Conservation (phyloP, 2,888 invertebrate genomes). For the Phasia obesa region DNA sequence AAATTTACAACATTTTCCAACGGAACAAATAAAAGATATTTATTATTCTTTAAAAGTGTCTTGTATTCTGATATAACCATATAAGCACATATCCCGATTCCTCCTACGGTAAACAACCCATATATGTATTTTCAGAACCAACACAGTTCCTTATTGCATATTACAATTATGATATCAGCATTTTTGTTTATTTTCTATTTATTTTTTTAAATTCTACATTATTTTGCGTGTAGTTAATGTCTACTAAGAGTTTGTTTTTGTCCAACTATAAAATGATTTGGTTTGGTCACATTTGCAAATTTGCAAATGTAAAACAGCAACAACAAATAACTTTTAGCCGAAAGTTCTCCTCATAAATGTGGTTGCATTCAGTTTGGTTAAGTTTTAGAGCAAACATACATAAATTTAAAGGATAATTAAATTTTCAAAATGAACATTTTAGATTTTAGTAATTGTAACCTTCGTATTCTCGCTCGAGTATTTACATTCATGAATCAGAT, state of each 20-base stretch:
- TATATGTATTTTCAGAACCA: no score
- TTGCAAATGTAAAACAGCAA: conserved; percentile 44
- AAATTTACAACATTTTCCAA: no score
- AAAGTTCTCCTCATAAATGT: conserved; percentile 58
- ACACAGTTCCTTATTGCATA: no score
- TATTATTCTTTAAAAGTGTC: no score
- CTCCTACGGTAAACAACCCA: no score
- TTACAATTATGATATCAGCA: no score
- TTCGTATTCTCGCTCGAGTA: conserved; percentile 34
- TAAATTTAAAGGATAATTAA: conserved; percentile 80
- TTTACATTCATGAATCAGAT: conserved; percentile 51
- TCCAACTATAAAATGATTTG: conserved; percentile 15
- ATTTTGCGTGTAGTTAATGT: conserved; percentile 12
- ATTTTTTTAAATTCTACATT: background rate
- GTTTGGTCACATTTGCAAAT: conserved; percentile 66
- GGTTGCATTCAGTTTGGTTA: conserved; percentile 48
- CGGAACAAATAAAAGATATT: no score
- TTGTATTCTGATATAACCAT: no score
- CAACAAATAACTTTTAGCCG: conserved; percentile 53
- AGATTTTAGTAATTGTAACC: conserved; percentile 43
- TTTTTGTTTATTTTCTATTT: background rate
- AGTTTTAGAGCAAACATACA: conserved; percentile 69
- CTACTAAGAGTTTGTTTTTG: background rate
- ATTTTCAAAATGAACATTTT: conserved; percentile 73
- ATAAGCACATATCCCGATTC: no score